Percentiles rank a stretch among this genome's conserved stretches.
Evolutionary conservation across 1,140 invertebrate species (phyloP).

Genomic region (Pinna nobilis): DNA sequence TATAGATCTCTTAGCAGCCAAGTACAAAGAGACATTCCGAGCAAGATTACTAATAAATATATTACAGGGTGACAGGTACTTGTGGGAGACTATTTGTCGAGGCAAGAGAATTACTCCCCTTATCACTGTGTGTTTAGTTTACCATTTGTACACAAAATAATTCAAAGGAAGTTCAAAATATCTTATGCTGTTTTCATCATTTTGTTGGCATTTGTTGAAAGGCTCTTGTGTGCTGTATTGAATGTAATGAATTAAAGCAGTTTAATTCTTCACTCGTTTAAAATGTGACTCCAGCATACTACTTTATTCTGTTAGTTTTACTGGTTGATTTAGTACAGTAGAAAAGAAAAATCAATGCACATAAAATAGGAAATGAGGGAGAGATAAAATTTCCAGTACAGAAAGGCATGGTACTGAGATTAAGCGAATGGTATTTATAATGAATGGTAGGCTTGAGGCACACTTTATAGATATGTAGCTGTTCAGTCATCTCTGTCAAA

Average conservation of each 20-base stretch:
- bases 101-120: conserved; percentile 20
- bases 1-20: neutral
- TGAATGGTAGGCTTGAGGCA: conserved; percentile 19
- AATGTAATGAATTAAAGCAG: no score
- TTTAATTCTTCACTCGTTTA: no score
- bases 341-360: conserved; percentile 41
- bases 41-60: conserved; percentile 20
- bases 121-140: conserved; percentile 28
- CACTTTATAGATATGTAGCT: conserved; percentile 8
- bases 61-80: conserved; percentile 7
- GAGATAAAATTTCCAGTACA: conserved; percentile 36
- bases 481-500: conserved; percentile 13
- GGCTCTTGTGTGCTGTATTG: no score
- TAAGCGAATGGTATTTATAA: conserved; percentile 15
- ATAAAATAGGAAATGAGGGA: conserved; percentile 29
- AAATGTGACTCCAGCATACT: no score
- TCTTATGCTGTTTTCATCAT: conserved; percentile 15
- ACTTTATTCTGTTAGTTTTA: conserved; percentile 37
- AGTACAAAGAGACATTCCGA: neutral
- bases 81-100: neutral
- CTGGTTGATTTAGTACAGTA: conserved; percentile 29
- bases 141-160: conserved; percentile 16
- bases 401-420: conserved; percentile 9
- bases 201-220: conserved; percentile 13
- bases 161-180: conserved; percentile 21